Percentiles rank a stretch among this genome's conserved stretches.
These are phyloP conservation scores for Clytia hemisphaerica DNA, from an alignment of 30 jellyfish, hydroid and myxozoan genomes.

Conservation along the genomic window DNA sequence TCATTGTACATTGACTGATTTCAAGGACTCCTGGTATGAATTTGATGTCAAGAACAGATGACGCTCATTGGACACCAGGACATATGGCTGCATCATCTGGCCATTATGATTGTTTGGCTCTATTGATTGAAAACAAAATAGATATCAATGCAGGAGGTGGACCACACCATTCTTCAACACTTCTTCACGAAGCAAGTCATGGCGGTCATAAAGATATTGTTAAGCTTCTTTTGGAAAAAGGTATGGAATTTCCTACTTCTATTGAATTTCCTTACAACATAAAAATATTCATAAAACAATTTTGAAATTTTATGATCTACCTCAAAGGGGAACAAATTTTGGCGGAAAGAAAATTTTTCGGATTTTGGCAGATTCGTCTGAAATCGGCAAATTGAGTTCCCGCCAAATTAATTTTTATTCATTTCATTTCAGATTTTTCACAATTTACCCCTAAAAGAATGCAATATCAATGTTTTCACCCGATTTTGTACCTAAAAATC, in stretches of 20 bases:
- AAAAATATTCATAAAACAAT: background rate
- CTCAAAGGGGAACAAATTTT: no score
- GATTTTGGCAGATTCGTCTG: no score
- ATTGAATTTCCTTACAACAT: background rate
- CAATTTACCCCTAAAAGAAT: no score
- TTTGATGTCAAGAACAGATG: constrained; percentile 49
- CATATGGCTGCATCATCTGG: constrained; percentile 97
- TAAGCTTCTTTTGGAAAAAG: constrained; percentile 45
- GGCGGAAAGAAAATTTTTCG: no score
- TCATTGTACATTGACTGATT: background rate
- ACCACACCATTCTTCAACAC: constrained; percentile 68
- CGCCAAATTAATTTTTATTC: no score
- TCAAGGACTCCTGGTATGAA: constrained; percentile 45
- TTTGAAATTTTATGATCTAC: background rate
- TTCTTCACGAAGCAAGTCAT: constrained; percentile 81
- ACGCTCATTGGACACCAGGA: constrained; percentile 94
- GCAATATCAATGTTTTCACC: no score
- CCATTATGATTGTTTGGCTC: constrained; percentile 45
- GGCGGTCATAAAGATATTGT: constrained; percentile 70
- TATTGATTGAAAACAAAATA: constrained; percentile 42
- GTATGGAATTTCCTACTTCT: no score
- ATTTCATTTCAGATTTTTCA: no score
- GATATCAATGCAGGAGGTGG: constrained; percentile 80
- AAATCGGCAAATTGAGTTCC: no score
- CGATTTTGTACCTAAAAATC: no score